Evolutionary conservation across 2,113 vertebrate species (phyloP), one percentile per base, ranked within the genome.

Genomic region (Oncorhynchus gorbuscha): DNA sequence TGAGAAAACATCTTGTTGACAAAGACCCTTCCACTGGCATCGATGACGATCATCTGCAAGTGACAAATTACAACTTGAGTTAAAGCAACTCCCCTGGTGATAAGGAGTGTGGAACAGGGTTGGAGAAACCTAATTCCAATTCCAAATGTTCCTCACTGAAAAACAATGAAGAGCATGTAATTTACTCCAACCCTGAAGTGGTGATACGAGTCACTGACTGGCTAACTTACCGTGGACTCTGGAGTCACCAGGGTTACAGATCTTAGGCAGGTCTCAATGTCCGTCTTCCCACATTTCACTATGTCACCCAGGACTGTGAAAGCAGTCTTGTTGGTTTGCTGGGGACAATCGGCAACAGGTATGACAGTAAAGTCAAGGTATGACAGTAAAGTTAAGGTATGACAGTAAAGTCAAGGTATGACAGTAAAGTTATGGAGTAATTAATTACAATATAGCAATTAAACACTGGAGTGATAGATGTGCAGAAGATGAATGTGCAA

Each of bases 251-350:
- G 13, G 0, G 90, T 89, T 59, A 97, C 65, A 18, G 93, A 88
- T 83, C 89, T 87, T 64, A 98, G 89, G 74, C 96, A 97, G 0
- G 93, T 96, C 79, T 95, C 94, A 0, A 88, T 93, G 14, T 95
- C 92, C 0, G 92, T 94, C 76, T 92, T 85, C 1, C 94, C 93
- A 70, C 96, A 97, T 81, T 86, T 90, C 22, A 80, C 81, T 74
- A 98, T 90, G 30, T 97, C 93, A 0, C 89, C 95, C 84, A 94
- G 74, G 66, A 97, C 89, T 0, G 81, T 92, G 82, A 97, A 96
- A 64, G 75, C 24, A 0, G 68, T 82, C 64, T 88, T 84, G 20
- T 88, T 73, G 24, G 83, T 94, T 51, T 84, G 64, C 92, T 93
- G 9, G 16, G 66, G 12, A 35, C 11, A 68, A 68, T 7, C 11